Evolutionary conservation across 2,113 vertebrate species (phyloP).

Genomic region (Piprites chloris): DNA sequence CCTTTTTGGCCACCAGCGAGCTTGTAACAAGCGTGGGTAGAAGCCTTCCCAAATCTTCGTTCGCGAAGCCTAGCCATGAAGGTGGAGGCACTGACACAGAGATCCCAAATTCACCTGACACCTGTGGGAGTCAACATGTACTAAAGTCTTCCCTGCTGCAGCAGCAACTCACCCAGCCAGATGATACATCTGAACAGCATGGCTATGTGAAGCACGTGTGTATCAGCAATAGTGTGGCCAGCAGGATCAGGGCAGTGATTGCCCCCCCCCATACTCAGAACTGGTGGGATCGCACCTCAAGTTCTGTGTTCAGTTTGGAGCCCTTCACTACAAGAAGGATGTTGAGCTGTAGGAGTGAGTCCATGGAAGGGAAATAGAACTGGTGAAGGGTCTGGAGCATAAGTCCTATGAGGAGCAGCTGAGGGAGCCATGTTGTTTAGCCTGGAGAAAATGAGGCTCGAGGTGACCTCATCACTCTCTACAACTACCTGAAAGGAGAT

Average conservation of each 20-base stretch:
- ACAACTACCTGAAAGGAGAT: not conserved
- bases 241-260: not conserved
- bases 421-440: not conserved
- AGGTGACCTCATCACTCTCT: not conserved
- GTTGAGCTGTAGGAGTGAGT: not conserved
- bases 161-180: not conserved
- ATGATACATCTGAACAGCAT: not conserved
- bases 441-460: not conserved
- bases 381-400: not conserved
- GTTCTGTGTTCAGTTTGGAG: not conserved
- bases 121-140: not conserved
- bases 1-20: too few species aligned
- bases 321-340: not conserved
- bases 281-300: not conserved
- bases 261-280: rapidly evolving
- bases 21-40: too few species aligned
- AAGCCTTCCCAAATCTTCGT: too few species aligned
- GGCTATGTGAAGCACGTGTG: not conserved
- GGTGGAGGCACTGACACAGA: not conserved
- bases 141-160: not conserved
- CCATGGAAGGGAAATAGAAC: not conserved
- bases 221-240: not conserved
- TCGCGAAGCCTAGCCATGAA: too few species aligned
- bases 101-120: not conserved
- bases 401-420: not conserved